Base-by-base conservation (phyloP, 2,888 invertebrate species). In the Eupithecia centaureata region DNA sequence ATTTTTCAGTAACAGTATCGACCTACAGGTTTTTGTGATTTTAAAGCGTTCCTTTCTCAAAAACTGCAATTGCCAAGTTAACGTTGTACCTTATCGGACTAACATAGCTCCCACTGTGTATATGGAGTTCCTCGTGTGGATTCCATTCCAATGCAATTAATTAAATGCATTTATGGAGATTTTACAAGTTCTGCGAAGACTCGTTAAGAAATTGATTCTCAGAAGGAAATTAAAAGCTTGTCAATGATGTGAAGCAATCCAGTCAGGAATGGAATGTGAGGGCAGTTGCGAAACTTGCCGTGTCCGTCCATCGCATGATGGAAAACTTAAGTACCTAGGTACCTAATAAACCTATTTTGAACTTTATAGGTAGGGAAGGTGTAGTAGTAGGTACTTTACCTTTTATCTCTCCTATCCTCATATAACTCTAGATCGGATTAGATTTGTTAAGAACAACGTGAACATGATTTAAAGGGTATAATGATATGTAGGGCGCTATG, bases 121-220 rank as follows among this genome's bases (percentile, higher is more conserved):
- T n/a, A 61, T n/a, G 57, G 63, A 61, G 32, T 63, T 67, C 58
- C 61, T 57, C 32, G 47, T 60, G 33, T 47, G 15, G 65, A 63
- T 65, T 63, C 57, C 63, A 18, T 25, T 30, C 63, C 13, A 38
- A 47, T 30, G 70, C 58, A 70, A 70, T 63, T 66, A 56, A 66
- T 69, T 60, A 52, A 60, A 56, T 28, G 42, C 68, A 57, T 58
- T n/a, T 57, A 64, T 51, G 58, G 38, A 35, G 52, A 59, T 59
- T 62, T 60, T 65, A 60, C 63, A 65, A 65, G 58, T 66, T 66
- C 65, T 62, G 33, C 15, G 63, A 58, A 66, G 47, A 32, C 27
- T 51, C 30, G 60, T 52, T 10, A 57, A 63, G 70, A 70, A 52
- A 70, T 70, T 66, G 28, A 13, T 67, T 70, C 65, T 63, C 25